Conservation (phyloP, 1,140 invertebrate genomes). For the Tetragnatha versicolor region DNA sequence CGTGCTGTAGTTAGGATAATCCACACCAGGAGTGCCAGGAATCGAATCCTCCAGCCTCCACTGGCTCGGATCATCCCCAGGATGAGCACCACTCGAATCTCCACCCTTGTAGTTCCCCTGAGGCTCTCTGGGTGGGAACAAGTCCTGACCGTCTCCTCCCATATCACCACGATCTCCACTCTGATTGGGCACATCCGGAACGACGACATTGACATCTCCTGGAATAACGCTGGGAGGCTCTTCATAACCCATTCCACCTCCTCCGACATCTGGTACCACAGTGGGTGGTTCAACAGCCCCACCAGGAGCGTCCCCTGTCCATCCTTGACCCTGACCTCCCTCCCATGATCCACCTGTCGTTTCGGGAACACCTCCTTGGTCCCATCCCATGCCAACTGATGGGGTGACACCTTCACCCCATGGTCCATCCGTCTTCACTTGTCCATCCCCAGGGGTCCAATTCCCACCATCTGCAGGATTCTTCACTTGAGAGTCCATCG, state of each 20-base stretch:
- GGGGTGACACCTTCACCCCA: not conserved
- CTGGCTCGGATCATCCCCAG: constrained; percentile 32
- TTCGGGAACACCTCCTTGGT: not conserved
- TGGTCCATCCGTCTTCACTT: constrained; percentile 7
- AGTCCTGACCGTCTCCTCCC: not conserved
- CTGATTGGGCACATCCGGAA: not conserved
- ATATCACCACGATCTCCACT: not conserved
- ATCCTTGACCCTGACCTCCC: not conserved
- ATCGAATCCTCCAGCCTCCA: constrained; percentile 57
- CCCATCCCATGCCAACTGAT: not conserved
- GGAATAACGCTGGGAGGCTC: no score
- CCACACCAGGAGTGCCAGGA: constrained; percentile 64
- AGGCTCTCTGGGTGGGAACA: not conserved
- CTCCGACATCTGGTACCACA: not conserved
- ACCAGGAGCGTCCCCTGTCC: not conserved
- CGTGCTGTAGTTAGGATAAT: constrained; percentile 64
- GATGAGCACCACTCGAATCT: not conserved
- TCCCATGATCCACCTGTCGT: not conserved
- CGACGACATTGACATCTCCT: no score
- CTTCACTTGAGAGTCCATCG: constrained; percentile 41
- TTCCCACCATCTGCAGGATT: constrained; percentile 22
- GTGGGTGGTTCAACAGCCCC: not conserved
- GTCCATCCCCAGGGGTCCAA: constrained; percentile 10
- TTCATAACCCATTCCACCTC: not conserved
- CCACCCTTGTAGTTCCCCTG: constrained; percentile 46